Percentiles rank a stretch among this genome's conserved stretches.
phyloP scores from a whole-genome alignment of 2,888 invertebrate genomes.

The Drosophila prostipennis region DNA sequence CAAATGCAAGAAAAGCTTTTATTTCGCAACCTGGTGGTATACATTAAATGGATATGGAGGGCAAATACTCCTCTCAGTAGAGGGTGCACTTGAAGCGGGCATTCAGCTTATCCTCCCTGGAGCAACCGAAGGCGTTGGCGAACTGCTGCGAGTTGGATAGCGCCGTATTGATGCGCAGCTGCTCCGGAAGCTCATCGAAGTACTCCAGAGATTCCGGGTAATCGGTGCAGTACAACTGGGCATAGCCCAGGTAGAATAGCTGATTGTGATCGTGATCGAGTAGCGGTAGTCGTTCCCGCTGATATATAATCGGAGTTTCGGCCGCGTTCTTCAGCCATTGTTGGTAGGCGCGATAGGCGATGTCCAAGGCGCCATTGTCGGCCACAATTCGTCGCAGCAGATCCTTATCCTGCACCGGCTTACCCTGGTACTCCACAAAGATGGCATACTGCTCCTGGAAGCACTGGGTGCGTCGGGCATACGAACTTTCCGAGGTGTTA shows the following conservation, averaged over 20 bases:
- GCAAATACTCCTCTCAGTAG: constrained; percentile 52
- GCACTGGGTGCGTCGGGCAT: constrained; percentile 71
- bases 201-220: constrained; percentile 67
- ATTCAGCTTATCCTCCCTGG: constrained; percentile 72
- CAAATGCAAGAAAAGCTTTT: constrained; percentile 19
- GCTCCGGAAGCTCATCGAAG: constrained; percentile 73
- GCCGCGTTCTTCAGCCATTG: constrained; percentile 78
- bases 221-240: constrained; percentile 81
- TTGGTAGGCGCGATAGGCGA: constrained; percentile 80
- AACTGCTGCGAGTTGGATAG: constrained; percentile 79
- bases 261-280: constrained; percentile 73
- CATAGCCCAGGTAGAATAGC: constrained; percentile 80
- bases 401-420: constrained; percentile 61
- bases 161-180: constrained; percentile 75
- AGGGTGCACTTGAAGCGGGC: constrained; percentile 78
- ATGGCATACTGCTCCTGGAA: constrained; percentile 76
- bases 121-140: constrained; percentile 70
- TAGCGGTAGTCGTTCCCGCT: constrained; percentile 73
- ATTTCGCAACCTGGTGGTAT: constrained; percentile 16
- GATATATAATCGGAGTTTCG: constrained; percentile 57
- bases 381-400: constrained; percentile 67
- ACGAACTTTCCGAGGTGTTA: constrained; percentile 60
- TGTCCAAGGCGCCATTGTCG: constrained; percentile 79
- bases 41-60: constrained; percentile 8
- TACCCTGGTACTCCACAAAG: constrained; percentile 66